These are phyloP conservation scores for Ethmia dodecea DNA, from an alignment of 2,888 invertebrate genomes.

Conservation along the genomic window DNA sequence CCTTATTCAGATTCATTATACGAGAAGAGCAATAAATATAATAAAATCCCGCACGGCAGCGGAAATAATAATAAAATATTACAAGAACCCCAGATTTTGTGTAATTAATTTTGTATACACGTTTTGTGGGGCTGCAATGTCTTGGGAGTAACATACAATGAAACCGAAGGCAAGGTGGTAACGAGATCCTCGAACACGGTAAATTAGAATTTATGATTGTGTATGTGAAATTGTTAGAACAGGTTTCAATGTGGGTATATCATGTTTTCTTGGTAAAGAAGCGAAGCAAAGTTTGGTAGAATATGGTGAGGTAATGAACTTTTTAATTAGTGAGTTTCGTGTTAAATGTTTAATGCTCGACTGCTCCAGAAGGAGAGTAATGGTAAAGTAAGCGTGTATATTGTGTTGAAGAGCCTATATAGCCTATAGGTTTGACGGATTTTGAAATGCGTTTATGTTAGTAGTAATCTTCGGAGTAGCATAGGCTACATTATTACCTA, in stretches of 20 bases:
- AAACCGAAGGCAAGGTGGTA: slow-evolving; percentile 64
- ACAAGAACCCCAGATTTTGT: slow-evolving; percentile 69
- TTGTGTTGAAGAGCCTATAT: no score
- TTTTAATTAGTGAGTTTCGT: slow-evolving; percentile 40
- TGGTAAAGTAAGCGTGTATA: no score
- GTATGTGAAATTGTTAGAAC: slow-evolving; percentile 73
- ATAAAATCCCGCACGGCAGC: slow-evolving; percentile 64
- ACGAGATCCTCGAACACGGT: slow-evolving; percentile 67
- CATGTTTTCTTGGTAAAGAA: slow-evolving; percentile 44
- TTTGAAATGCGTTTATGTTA: no score
- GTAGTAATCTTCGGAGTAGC: no score
- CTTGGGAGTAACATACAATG: slow-evolving; percentile 73
- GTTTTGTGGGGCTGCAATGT: slow-evolving; percentile 64
- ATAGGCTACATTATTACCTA: no score
- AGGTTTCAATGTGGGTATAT: slow-evolving; percentile 60
- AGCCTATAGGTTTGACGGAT: no score
- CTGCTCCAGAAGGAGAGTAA: no score
- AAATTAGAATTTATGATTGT: slow-evolving; percentile 78
- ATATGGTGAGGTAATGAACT: slow-evolving; percentile 44
- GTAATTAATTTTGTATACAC: slow-evolving; percentile 76
- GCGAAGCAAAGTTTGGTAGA: slow-evolving; percentile 44
- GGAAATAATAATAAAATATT: slow-evolving; percentile 76
- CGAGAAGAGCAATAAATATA: slow-evolving; percentile 70
- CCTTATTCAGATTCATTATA: slow-evolving; percentile 67
- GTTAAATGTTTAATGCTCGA: no score